These are phyloP conservation scores for Cyclophora albipunctata DNA, from an alignment of 2,888 invertebrate species.

Conservation along the genomic window DNA sequence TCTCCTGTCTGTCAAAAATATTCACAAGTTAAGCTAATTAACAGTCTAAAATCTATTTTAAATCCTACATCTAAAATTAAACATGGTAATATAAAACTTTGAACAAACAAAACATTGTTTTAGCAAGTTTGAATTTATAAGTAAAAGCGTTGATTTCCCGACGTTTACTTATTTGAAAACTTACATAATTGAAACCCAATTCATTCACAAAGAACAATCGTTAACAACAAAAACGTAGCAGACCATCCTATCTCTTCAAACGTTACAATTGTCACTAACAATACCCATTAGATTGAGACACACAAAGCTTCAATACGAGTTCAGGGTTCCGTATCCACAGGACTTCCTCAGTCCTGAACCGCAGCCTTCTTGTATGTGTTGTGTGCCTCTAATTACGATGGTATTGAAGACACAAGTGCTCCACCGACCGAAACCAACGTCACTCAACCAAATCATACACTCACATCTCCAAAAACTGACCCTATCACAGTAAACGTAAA, in stretches of 20 bases:
- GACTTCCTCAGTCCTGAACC: conserved; percentile 56
- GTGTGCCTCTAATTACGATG: conserved; percentile 64
- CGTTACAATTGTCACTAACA: neutral
- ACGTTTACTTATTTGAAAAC: too few relatives aligned
- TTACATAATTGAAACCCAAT: too few relatives aligned
- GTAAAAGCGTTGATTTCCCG: too few relatives aligned
- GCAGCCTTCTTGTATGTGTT: conserved; percentile 47
- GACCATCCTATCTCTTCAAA: conserved; percentile 6
- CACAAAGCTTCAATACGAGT: conserved; percentile 1
- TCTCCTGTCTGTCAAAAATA: too few relatives aligned
- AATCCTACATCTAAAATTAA: neutral
- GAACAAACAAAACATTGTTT: neutral
- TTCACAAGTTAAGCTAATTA: too few relatives aligned
- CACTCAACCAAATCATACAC: conserved; percentile 44
- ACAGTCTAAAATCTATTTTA: neutral
- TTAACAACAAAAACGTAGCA: conserved; percentile 7
- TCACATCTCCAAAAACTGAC: conserved; percentile 18
- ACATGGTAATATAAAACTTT: too few relatives aligned
- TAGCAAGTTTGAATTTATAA: too few relatives aligned
- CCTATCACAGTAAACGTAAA: conserved; percentile 9
- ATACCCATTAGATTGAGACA: neutral
- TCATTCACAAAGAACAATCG: conserved; percentile 4
- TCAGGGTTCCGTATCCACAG: conserved; percentile 27
- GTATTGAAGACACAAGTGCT: conserved; percentile 67
- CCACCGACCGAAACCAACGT: conserved; percentile 54